phyloP scores from a whole-genome alignment of 2,113 vertebrate genomes.

The Dicerorhinus sumatrensis region DNA sequence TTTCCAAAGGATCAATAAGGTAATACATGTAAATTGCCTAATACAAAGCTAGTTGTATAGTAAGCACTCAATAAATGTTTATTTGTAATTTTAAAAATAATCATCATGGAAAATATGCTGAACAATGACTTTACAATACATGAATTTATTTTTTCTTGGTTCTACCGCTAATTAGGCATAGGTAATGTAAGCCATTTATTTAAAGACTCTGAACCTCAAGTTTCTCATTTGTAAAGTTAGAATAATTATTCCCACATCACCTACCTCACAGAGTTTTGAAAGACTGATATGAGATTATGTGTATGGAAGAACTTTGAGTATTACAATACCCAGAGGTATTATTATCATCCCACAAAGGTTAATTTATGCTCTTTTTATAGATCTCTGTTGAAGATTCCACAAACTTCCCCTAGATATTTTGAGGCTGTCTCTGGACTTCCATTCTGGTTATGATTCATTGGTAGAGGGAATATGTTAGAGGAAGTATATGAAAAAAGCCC shows the following conservation, averaged over 20 bases:
- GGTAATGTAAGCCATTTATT: background rate
- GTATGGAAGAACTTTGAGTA: background rate
- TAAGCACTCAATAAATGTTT: background rate
- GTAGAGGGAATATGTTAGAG: background rate
- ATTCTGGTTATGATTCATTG: background rate
- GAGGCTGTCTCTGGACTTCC: background rate
- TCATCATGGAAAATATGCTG: background rate
- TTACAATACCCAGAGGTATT: background rate
- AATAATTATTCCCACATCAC: background rate
- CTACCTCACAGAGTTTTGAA: background rate
- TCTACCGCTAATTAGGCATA: background rate
- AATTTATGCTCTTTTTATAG: background rate
- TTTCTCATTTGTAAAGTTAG: constrained; percentile 26
- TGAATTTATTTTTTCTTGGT: background rate
- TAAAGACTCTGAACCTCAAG: background rate
- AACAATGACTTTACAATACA: background rate
- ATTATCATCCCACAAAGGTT: background rate
- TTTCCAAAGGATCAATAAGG: background rate
- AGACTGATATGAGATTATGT: background rate
- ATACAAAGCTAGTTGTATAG: background rate
- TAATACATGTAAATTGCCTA: background rate
- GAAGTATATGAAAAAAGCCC: background rate
- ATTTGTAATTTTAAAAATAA: background rate
- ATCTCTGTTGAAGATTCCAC: background rate
- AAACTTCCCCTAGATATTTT: background rate